Conservation (phyloP, 35 echinoderm and acorn worm genomes). For the Eucidaris tribuloides region DNA sequence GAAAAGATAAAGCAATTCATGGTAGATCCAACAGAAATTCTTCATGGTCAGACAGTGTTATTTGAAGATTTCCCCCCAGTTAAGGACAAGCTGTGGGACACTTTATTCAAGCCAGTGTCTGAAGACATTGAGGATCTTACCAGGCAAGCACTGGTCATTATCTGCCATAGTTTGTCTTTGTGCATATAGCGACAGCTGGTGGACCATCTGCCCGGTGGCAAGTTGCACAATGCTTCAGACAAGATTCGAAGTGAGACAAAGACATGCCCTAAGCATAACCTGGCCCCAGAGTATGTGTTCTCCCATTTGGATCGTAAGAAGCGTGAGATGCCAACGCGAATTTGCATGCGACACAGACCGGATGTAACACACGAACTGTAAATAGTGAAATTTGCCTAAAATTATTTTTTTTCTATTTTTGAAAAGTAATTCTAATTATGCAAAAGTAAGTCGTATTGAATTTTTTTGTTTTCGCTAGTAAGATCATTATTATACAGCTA, state of each 20-base stretch:
- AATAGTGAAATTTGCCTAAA: too few species aligned
- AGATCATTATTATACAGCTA: too few species aligned
- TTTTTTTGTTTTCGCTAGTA: too few species aligned
- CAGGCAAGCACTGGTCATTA: neutral
- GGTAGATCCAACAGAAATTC: conserved; percentile 44
- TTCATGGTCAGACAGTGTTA: conserved; percentile 1
- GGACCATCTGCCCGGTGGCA: conserved; percentile 49
- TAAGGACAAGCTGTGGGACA: conserved; percentile 39
- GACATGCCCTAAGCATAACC: conserved; percentile 41
- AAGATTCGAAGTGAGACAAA: conserved; percentile 23
- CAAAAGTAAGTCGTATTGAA: too few species aligned
- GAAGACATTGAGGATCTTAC: conserved; percentile 7
- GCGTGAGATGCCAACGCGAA: conserved; percentile 47
- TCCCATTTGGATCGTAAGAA: conserved; percentile 28
- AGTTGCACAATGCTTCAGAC: conserved; percentile 23
- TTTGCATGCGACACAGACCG: too few species aligned
- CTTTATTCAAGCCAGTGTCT: conserved; percentile 32
- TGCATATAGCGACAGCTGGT: conserved; percentile 27
- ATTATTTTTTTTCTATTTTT: too few species aligned
- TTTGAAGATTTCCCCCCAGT: neutral
- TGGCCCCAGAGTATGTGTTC: conserved; percentile 45
- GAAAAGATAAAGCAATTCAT: conserved; percentile 55
- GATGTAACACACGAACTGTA: too few species aligned
- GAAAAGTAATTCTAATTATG: too few species aligned
- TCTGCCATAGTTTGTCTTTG: neutral